A percentile compares a stretch with the other conserved stretches of the same genome.
Conservation (phyloP, 2,888 invertebrate species). For the Rotaria magnacalcarata region DNA sequence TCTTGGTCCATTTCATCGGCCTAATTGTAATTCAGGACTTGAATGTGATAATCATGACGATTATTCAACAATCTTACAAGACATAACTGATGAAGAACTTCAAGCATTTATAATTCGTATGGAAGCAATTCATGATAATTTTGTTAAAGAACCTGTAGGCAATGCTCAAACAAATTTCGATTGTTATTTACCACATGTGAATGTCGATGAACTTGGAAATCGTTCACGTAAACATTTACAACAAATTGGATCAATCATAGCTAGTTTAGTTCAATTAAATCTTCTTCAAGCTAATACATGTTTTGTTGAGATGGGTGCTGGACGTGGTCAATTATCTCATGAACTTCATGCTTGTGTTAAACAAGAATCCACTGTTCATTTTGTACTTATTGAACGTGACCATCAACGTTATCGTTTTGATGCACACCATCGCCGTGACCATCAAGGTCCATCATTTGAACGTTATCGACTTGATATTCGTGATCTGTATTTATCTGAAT, state of each 20-base stretch:
- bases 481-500: constrained; percentile 37
- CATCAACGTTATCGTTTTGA: constrained; percentile 43
- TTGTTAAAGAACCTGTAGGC: not conserved
- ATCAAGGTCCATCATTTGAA: constrained; percentile 25
- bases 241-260: constrained; percentile 21
- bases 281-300: not conserved
- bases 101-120: not conserved
- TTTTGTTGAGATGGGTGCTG: constrained; percentile 43
- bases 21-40: not conserved
- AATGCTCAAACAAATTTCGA: not conserved
- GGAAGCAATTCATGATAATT: not conserved
- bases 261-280: not conserved
- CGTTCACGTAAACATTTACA: not conserved
- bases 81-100: constrained; percentile 9
- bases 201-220: not conserved
- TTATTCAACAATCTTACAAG: constrained; percentile 12
- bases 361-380: constrained; percentile 32
- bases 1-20: constrained; percentile 19
- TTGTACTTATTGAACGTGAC: constrained; percentile 40
- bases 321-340: constrained; percentile 40
- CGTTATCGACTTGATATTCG: constrained; percentile 44
- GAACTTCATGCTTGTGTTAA: not conserved
- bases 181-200: not conserved
- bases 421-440: constrained; percentile 28
- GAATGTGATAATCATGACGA: constrained; percentile 20